Base-by-base conservation (phyloP, 2,888 invertebrate genomes). In the Ennomos fuscantarius region DNA sequence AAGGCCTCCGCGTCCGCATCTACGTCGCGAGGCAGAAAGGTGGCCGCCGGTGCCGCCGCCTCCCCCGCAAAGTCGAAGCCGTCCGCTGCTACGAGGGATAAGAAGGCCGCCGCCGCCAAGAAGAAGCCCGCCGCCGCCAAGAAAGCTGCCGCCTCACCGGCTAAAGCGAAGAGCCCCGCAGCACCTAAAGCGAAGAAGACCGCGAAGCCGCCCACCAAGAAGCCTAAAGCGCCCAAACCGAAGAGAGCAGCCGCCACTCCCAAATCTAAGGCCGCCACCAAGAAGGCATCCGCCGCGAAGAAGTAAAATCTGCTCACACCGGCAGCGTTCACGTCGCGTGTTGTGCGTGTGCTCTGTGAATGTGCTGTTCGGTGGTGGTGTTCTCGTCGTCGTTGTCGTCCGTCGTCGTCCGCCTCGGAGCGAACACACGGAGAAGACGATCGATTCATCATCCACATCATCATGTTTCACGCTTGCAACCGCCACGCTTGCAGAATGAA, bases 151-250 rank as follows among this genome's bases (percentile, higher is more conserved):
- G 42, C 50, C 9, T 24, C 24, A 24, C 45, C 44, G 50, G 63
- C 69, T 2, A 60, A 55, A 24, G 32, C 55, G 5, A 60, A 60
- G 49, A 45, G 50, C 48, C 31, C 74, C 57, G 71, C 76, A 61
- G 73, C 80, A 8, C 70, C 79, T 1, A 81, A 82, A 35, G 82
- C 80, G 31, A 80, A 58, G 39, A 58, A 58, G 48, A 53, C 52
- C 15, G 58, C 54, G 24, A 82, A 79, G 33, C 86, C 86, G 35
- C 76, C 83, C 1, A 74, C 81, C 62, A 8, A 24, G 24, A 24
- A 24, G 24, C 24, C 24, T 3, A 24, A 24, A 24, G 24, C 24
- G 24, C 24, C 24, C 1, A 24, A 24, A 24, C 24, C 24, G 24
- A 24, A 24, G 87, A 84, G 53, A 81, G 55, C 59, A 12, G 42